phyloP scores from a whole-genome alignment of 2,797 vertebrate genomes.

The Acestrorhynchus altus region DNA sequence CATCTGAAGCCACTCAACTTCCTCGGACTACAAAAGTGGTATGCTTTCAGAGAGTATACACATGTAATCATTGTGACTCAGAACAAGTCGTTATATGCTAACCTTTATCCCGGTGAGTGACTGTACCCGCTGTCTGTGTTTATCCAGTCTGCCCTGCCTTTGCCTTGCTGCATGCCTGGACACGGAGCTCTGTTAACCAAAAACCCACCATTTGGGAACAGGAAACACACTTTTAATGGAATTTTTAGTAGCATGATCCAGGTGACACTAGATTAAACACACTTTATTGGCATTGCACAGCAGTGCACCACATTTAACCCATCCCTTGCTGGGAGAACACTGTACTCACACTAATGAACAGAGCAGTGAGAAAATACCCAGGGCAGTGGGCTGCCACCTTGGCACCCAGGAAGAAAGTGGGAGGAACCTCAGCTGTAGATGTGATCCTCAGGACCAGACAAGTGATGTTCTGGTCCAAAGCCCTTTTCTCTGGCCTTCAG shows the following conservation, averaged over 20 bases:
- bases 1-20: constrained; percentile 46
- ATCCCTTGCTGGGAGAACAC: no score
- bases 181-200: neutral
- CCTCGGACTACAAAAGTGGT: constrained; percentile 45
- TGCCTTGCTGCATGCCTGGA: constrained; percentile 54
- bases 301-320: no score
- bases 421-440: no score
- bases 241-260: neutral
- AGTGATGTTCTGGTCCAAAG: no score
- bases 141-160: constrained; percentile 52
- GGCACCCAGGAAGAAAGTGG: no score
- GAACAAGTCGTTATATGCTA: constrained; percentile 27
- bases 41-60: constrained; percentile 29
- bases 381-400: no score
- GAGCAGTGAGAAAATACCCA: no score
- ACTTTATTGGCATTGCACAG: no score
- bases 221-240: neutral
- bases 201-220: neutral
- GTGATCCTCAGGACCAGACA: no score
- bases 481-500: no score
- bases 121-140: constrained; percentile 56
- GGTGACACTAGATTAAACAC: no score
- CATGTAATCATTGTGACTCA: neutral
- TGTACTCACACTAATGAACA: no score
- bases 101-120: constrained; percentile 37